Percentiles rank a stretch among this genome's conserved stretches.
These are phyloP conservation scores for Cromileptes altivelis DNA, from an alignment of 2,113 vertebrate genomes.

Conservation along the genomic window DNA sequence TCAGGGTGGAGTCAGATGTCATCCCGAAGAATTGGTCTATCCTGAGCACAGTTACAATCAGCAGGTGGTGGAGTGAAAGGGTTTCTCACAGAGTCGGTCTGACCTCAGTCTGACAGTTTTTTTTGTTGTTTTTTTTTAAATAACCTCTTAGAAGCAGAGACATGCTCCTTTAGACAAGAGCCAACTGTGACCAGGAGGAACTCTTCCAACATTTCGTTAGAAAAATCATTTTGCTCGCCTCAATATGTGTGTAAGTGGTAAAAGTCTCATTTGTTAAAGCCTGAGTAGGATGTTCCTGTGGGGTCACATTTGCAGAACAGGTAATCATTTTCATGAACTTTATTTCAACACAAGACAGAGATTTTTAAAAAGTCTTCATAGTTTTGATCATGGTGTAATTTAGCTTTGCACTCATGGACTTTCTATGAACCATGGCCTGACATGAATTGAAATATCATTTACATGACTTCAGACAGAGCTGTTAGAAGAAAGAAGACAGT, in stretches of 20 bases:
- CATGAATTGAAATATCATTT: not conserved
- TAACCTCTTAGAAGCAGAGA: slow-evolving; percentile 15
- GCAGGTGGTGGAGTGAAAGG: slow-evolving; percentile 18
- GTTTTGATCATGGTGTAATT: not conserved
- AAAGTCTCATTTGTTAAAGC: not conserved
- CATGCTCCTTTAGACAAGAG: not conserved
- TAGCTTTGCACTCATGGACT: not conserved
- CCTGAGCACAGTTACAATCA: slow-evolving; percentile 13
- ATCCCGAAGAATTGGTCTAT: slow-evolving; percentile 22
- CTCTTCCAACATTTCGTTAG: not conserved
- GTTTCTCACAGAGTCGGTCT: not conserved
- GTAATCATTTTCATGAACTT: not conserved
- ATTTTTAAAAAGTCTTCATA: not conserved
- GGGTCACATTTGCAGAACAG: not conserved
- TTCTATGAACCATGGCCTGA: not conserved
- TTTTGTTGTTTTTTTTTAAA: slow-evolving; percentile 28
- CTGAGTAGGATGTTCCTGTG: not conserved
- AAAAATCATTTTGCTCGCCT: not conserved
- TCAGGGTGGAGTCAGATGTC: slow-evolving; percentile 30
- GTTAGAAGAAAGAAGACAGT: not conserved
- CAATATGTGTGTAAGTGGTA: not conserved
- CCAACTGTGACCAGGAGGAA: not conserved
- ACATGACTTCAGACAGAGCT: not conserved
- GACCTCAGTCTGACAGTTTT: slow-evolving; percentile 15
- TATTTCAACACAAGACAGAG: not conserved